phyloP scores from a whole-genome alignment of 2,888 invertebrate genomes.

The Spilarctia lutea region DNA sequence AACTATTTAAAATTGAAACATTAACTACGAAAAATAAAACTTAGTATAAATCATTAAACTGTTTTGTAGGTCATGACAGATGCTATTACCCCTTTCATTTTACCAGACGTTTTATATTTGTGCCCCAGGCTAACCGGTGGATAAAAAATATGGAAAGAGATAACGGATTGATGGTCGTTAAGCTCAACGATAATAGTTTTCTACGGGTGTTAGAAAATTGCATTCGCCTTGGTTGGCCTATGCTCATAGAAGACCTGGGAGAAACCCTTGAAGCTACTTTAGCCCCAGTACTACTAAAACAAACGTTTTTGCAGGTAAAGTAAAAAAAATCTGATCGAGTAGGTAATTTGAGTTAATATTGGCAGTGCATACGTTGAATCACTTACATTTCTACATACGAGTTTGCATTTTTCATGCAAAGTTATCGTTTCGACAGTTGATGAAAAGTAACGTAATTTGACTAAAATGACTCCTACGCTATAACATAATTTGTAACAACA shows the following conservation, averaged over 20 bases:
- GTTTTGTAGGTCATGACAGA: neutral
- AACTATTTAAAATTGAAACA: no score
- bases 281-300: constrained; percentile 93
- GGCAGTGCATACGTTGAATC: neutral
- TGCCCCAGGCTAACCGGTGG: constrained; percentile 94
- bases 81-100: neutral
- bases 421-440: no score
- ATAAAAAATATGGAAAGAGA: constrained; percentile 94
- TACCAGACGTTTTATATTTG: neutral
- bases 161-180: constrained; percentile 91
- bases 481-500: neutral
- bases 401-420: no score
- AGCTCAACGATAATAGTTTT: constrained; percentile 92
- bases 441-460: no score
- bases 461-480: no score
- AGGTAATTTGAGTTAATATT: neutral
- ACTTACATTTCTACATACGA: neutral
- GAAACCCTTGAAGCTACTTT: constrained; percentile 96
- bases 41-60: no score
- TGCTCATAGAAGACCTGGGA: constrained; percentile 95
- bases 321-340: neutral
- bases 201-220: constrained; percentile 93
- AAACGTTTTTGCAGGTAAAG: constrained; percentile 90
- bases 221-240: constrained; percentile 94
- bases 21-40: no score